Conservation (phyloP, 2,113 vertebrate species). For the Mystacornis crossleyi region DNA sequence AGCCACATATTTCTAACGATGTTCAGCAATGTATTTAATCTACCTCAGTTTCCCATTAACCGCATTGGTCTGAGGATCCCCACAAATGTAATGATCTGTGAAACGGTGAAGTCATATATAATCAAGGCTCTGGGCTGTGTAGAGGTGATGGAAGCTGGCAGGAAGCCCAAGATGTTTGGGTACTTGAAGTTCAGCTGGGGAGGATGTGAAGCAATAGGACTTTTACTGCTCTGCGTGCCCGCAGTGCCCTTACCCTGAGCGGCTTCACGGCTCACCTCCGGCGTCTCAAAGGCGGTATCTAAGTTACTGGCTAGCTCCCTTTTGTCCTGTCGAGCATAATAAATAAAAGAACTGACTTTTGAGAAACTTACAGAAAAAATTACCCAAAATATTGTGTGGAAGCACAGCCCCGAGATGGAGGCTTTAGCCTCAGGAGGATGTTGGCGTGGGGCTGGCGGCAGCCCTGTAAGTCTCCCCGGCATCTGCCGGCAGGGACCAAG, state of each 20-base stretch:
- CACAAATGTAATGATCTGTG: background rate
- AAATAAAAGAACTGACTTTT: background rate
- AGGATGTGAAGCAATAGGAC: background rate
- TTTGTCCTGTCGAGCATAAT: background rate
- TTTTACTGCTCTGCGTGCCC: background rate
- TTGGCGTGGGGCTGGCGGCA: rapidly evolving
- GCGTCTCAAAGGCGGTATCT: rapidly evolving
- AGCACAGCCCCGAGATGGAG: rapidly evolving
- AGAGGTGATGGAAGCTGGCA: background rate
- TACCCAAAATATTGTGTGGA: background rate
- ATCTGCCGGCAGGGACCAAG: rapidly evolving
- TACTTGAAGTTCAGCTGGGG: background rate
- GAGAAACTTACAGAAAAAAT: background rate
- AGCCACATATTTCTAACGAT: background rate
- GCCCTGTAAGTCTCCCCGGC: background rate
- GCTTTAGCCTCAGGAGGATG: rapidly evolving
- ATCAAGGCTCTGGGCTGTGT: background rate
- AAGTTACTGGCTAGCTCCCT: rapidly evolving
- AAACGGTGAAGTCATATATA: rapidly evolving
- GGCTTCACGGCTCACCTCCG: rapidly evolving
- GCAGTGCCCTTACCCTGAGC: background rate
- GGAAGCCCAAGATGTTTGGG: background rate
- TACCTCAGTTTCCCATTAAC: background rate
- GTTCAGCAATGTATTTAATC: background rate
- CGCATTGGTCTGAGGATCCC: background rate